phyloP scores from a whole-genome alignment of 1,140 invertebrate genomes.

The Tetramorium alpestre region DNA sequence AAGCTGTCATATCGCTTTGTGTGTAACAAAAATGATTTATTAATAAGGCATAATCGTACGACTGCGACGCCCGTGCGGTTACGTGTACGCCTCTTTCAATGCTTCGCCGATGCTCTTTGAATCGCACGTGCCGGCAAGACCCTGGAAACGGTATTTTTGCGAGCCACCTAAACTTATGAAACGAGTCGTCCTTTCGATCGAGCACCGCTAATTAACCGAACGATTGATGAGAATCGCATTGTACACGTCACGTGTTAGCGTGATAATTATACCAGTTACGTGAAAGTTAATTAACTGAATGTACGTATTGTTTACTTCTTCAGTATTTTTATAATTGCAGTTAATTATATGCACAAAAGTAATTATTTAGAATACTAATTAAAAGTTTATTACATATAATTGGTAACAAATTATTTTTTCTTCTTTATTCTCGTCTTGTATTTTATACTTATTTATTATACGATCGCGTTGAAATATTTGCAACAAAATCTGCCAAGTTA shows the following conservation, averaged over 20 bases:
- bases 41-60: conserved; percentile 43
- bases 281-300: conserved; percentile 13
- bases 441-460: not conserved
- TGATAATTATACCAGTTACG: not conserved
- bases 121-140: not conserved
- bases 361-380: conserved; percentile 22
- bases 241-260: not conserved
- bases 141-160: not conserved
- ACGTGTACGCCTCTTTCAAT: conserved; percentile 12
- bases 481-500: not conserved
- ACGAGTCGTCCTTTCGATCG: conserved; percentile 4
- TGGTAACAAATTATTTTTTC: not conserved
- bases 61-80: not conserved
- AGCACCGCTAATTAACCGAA: not conserved
- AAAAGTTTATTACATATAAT: conserved; percentile 8
- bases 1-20: conserved; percentile 3
- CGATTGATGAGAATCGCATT: not conserved
- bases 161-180: conserved; percentile 21
- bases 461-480: not conserved
- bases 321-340: not conserved
- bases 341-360: not conserved
- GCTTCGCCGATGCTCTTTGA: not conserved
- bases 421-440: not conserved
- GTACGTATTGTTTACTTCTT: conserved; percentile 6
- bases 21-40: conserved; percentile 49